Conservation (phyloP, 2,888 invertebrate species). For the Andrena hattorfiana region DNA sequence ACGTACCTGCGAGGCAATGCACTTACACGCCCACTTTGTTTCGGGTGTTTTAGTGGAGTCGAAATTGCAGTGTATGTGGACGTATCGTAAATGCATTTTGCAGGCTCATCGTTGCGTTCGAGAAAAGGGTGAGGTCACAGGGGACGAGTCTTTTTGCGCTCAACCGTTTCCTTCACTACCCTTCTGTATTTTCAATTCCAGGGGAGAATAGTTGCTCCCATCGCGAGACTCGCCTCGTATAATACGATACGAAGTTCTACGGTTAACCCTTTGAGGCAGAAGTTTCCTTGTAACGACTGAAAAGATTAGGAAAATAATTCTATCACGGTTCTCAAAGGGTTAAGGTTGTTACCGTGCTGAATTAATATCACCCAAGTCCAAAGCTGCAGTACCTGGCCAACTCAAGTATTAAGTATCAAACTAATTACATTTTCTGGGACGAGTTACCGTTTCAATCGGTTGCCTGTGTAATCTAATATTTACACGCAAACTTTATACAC, state of each 20-base stretch:
- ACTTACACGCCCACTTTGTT: no score
- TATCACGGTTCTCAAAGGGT: slow-evolving; percentile 27
- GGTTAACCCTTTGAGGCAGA: slow-evolving; percentile 27
- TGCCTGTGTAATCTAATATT: slow-evolving; percentile 36
- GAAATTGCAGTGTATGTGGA: no score
- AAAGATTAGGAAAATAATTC: not conserved
- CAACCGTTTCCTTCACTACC: not conserved
- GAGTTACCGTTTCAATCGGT: slow-evolving; percentile 4
- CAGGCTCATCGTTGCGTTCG: no score
- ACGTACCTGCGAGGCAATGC: no score
- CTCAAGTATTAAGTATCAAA: slow-evolving; percentile 38
- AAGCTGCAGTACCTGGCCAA: slow-evolving; percentile 49
- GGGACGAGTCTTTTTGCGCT: not conserved
- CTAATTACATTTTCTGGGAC: slow-evolving; percentile 37
- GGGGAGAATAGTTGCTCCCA: not conserved
- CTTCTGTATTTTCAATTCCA: no score
- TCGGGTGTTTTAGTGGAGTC: no score
- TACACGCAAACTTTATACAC: slow-evolving; percentile 36
- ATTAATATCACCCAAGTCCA: slow-evolving; percentile 67
- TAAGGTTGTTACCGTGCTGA: slow-evolving; percentile 57
- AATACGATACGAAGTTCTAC: not conserved
- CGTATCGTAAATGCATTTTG: no score
- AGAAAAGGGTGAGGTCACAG: no score
- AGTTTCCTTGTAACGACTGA: not conserved
- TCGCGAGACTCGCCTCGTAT: slow-evolving; percentile 6